A percentile compares a stretch with the other conserved stretches of the same genome.
phyloP scores from a whole-genome alignment of 2,113 vertebrate genomes.

The Procavia capensis region DNA sequence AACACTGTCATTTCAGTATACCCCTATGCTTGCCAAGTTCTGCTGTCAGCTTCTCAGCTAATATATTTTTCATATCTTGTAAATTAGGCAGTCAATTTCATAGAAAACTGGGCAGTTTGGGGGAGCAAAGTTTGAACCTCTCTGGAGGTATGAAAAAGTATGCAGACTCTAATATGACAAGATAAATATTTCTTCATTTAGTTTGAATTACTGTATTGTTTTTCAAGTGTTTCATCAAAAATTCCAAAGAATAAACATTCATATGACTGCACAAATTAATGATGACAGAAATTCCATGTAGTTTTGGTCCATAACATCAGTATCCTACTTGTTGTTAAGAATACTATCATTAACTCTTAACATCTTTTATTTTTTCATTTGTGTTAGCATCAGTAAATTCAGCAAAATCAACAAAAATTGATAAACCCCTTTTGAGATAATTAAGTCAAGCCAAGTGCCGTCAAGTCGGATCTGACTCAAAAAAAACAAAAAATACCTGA shows the following conservation, averaged over 20 bases:
- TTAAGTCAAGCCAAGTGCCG: too few relatives aligned
- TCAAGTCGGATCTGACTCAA: too few relatives aligned
- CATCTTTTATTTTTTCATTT: conserved; percentile 26
- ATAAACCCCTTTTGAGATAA: background rate
- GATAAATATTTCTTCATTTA: conserved; percentile 4
- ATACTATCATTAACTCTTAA: background rate
- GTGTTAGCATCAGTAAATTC: conserved; percentile 25
- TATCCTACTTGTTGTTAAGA: background rate
- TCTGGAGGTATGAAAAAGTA: conserved; percentile 20
- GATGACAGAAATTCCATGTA: conserved; percentile 23
- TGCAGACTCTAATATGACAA: background rate
- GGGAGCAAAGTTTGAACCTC: background rate
- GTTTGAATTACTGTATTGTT: conserved; percentile 18
- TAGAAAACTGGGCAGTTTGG: background rate
- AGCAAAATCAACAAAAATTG: conserved; percentile 21
- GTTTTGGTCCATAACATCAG: background rate
- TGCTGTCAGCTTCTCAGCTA: background rate
- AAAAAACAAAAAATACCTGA: background rate
- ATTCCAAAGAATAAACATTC: background rate
- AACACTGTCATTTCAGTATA: conserved; percentile 8
- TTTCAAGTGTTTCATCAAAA: conserved; percentile 41
- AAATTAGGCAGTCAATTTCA: conserved; percentile 15
- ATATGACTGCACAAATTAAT: background rate
- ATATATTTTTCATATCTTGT: conserved; percentile 30
- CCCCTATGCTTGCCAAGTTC: background rate